Evolutionary conservation across 2,888 invertebrate species (phyloP).

Genomic region (Trachelus troglodyta): DNA sequence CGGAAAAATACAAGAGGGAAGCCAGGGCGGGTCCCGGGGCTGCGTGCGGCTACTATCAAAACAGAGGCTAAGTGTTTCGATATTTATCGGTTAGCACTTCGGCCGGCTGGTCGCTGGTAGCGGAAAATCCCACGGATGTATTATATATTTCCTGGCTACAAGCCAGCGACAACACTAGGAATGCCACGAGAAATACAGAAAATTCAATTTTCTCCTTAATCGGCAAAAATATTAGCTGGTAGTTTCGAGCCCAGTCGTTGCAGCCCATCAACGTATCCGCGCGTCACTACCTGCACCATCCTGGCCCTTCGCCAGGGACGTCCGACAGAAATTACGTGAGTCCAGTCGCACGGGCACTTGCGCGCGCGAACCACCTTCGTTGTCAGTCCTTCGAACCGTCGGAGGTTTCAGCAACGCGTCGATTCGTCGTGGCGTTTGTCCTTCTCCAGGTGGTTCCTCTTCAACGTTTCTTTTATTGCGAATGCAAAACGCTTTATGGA

Average conservation of each 20-base stretch:
- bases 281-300: neutral
- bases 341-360: neutral
- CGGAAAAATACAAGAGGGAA: neutral
- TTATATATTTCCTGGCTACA: constrained; percentile 55
- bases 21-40: constrained; percentile 16
- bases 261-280: neutral
- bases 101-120: constrained; percentile 34
- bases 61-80: constrained; percentile 60
- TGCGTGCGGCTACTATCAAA: constrained; percentile 49
- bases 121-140: constrained; percentile 34
- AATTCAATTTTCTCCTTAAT: constrained; percentile 59
- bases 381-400: neutral
- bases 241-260: constrained; percentile 9
- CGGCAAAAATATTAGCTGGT: constrained; percentile 55
- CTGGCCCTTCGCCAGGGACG: constrained; percentile 34
- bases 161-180: constrained; percentile 53
- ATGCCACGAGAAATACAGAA: constrained; percentile 31
- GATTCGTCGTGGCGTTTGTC: neutral
- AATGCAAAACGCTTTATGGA: constrained; percentile 53
- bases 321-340: constrained; percentile 34
- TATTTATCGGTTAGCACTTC: constrained; percentile 59
- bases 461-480: constrained; percentile 57
- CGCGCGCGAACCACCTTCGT: neutral
- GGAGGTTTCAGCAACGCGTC: neutral
- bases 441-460: constrained; percentile 46